Base-by-base conservation (phyloP, 1,140 invertebrate species). In the Conopomorpha cramerella region DNA sequence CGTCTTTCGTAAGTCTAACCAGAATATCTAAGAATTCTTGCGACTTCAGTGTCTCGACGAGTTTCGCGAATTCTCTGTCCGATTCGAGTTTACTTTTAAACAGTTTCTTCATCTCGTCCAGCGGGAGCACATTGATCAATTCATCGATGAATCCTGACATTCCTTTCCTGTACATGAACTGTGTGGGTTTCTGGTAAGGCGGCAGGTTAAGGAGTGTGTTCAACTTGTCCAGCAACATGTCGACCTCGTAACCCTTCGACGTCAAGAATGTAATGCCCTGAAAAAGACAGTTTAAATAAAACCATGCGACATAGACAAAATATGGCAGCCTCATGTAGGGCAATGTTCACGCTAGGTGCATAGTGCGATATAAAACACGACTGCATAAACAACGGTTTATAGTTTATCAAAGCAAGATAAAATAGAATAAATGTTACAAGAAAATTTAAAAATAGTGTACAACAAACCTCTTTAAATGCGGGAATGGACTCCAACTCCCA, bases 21-120 rank as follows among this genome's bases (percentile, higher is more conserved):
- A 54, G 15, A 27, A 59, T 56, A n/a, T 39, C 30, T 16, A 44
- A 32, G 42, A 56, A 56, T 16, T 56, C 50, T 30, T 37, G 12
- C 4, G 53, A 54, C 15, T 36, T 41, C 14, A 59, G 30, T 0
- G 36, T 47, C 41, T 49, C 41, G 8, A 51, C 39, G 8, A 59
- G 31, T 16, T 49, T 13, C 0, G 35, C 43, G 6, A 54, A 28
- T 41, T 59, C 50, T n/a, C 41, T 34, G 23, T 17, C 38, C 7
- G 30, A 51, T 42, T 45, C 23, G 15, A 59, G 32, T 45, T 59
- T 54, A 3, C 10, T 44, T 40, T 55, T 45, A 6, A 58, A 53
- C 13, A 51, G 25, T 12, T 49, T 33, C 29, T 45, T 48, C 41
- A 51, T 50, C 10, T 57, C 49, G 15, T 55, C 41, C 25, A 55